Conservation (phyloP, 2,113 vertebrate genomes). For the Platichthys stellatus region DNA sequence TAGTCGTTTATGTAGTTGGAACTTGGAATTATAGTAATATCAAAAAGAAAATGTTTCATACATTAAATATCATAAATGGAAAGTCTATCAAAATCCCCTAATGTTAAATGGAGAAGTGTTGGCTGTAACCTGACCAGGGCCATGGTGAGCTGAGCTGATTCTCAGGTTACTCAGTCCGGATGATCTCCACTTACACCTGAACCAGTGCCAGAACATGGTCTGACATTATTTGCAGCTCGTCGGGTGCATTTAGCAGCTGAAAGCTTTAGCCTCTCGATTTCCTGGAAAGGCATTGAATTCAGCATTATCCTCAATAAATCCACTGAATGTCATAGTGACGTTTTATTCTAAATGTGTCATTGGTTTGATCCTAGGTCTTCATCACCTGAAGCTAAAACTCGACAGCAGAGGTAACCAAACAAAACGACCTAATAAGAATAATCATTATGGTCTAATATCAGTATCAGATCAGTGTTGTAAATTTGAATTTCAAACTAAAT, state of each 20-base stretch:
- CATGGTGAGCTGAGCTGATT: not conserved
- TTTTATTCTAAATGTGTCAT: slow-evolving; percentile 5
- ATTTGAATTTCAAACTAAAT: not conserved
- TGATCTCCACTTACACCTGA: not conserved
- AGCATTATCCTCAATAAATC: not conserved
- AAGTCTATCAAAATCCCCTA: too few species aligned
- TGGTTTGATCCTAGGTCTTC: slow-evolving; percentile 57
- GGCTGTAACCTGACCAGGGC: not conserved
- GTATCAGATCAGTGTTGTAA: not conserved
- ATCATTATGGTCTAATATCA: slow-evolving; percentile 4
- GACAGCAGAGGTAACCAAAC: slow-evolving; percentile 65
- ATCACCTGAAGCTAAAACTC: slow-evolving; percentile 44
- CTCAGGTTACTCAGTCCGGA: not conserved
- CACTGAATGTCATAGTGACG: too few species aligned
- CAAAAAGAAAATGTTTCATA: too few species aligned
- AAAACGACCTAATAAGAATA: not conserved
- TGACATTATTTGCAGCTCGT: not conserved
- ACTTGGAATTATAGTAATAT: too few species aligned
- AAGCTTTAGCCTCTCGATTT: too few species aligned
- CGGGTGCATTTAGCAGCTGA: too few species aligned
- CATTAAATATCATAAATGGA: too few species aligned
- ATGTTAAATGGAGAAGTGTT: too few species aligned
- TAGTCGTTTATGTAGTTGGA: too few species aligned
- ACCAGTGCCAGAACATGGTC: not conserved
- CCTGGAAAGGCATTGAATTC: too few species aligned